Conservation (phyloP, 2,113 vertebrate genomes). For the Columba janthina region DNA sequence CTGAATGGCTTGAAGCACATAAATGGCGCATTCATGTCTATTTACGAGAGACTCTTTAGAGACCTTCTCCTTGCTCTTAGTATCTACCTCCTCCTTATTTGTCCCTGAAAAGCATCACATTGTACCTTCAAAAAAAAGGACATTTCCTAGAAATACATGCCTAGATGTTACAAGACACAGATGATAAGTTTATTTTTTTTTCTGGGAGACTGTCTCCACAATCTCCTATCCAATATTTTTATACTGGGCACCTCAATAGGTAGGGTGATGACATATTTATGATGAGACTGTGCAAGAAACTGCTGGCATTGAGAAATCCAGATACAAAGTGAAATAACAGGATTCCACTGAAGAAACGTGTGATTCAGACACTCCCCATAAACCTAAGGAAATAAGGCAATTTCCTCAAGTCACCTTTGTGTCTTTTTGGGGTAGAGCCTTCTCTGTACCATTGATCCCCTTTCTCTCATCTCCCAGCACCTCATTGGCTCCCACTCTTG, state of each 20-base stretch:
- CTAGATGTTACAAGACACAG: background rate
- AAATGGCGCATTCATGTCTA: background rate
- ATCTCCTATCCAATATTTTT: background rate
- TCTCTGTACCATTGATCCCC: background rate
- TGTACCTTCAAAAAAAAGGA: background rate
- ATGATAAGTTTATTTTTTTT: background rate
- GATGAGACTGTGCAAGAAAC: background rate
- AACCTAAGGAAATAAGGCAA: background rate
- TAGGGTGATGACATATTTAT: background rate
- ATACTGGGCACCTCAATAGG: too few relatives aligned
- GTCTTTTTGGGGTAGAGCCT: background rate
- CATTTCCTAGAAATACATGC: background rate
- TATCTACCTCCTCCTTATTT: background rate
- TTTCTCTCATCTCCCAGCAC: background rate
- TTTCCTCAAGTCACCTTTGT: background rate
- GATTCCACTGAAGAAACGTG: background rate
- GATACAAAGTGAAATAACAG: background rate
- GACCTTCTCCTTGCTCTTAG: background rate
- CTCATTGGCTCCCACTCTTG: background rate
- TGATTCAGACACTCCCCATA: background rate
- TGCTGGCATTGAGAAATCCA: background rate
- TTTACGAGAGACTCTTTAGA: background rate
- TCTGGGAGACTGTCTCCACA: background rate
- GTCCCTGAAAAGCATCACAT: rapidly evolving
- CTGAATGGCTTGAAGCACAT: background rate